These are phyloP conservation scores for Hesperophylax magnus DNA, from an alignment of 1,140 invertebrate genomes.

Conservation along the genomic window DNA sequence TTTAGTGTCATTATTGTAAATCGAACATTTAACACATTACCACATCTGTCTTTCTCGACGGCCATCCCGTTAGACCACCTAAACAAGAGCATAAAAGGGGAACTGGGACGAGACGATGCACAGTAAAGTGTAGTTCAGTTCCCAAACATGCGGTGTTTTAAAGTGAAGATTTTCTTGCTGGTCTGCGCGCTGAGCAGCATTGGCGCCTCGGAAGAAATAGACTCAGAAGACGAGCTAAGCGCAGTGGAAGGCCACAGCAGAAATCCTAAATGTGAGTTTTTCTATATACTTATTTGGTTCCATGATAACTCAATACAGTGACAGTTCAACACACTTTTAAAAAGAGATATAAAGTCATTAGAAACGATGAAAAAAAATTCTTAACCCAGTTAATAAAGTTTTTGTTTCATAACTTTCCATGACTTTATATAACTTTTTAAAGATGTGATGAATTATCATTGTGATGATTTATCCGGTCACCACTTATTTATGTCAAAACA, in stretches of 20 bases:
- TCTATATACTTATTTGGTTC: too few relatives aligned
- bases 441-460: too few relatives aligned
- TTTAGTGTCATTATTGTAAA: conserved; percentile 5
- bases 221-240: background rate
- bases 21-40: conserved; percentile 16
- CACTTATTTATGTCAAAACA: too few relatives aligned
- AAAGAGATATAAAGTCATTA: too few relatives aligned
- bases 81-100: conserved; percentile 20
- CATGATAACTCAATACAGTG: too few relatives aligned
- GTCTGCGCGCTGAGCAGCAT: background rate
- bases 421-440: too few relatives aligned
- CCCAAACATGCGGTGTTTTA: background rate
- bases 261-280: conserved; percentile 14
- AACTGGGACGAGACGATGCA: background rate
- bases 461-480: too few relatives aligned
- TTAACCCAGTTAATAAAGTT: too few relatives aligned
- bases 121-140: background rate
- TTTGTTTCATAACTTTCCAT: too few relatives aligned
- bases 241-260: background rate
- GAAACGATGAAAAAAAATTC: too few relatives aligned
- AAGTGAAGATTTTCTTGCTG: background rate
- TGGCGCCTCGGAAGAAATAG: background rate
- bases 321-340: too few relatives aligned
- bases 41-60: background rate
- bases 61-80: background rate